Evolutionary conservation across 1,140 invertebrate species (phyloP).

Genomic region (Drosophila sproati): DNA sequence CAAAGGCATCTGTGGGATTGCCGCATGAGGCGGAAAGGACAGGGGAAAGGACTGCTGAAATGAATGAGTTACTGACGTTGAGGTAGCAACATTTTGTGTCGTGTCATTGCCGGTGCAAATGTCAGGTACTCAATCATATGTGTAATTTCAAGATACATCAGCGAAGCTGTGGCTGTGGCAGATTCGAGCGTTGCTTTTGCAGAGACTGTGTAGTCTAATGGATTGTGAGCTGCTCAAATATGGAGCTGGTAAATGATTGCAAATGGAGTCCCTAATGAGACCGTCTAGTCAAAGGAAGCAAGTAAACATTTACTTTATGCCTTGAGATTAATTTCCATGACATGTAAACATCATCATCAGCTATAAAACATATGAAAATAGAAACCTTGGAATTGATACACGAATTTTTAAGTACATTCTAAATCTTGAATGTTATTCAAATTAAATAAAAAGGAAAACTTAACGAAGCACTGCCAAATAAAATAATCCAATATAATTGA

Average conservation of each 20-base stretch:
- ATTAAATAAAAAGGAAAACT: background rate
- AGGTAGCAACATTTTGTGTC: slow-evolving; percentile 43
- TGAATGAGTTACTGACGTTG: slow-evolving; percentile 62
- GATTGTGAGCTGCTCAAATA: background rate
- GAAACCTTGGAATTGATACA: no score
- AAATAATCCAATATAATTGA: background rate
- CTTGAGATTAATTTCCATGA: no score
- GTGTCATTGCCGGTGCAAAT: slow-evolving; percentile 45
- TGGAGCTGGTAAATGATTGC: slow-evolving; percentile 3
- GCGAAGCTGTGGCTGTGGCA: slow-evolving; percentile 1
- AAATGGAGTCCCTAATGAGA: background rate
- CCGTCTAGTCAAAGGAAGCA: background rate
- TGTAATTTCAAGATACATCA: slow-evolving; percentile 29
- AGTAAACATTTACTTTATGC: no score
- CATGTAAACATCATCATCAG: background rate
- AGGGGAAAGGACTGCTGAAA: slow-evolving; percentile 23
- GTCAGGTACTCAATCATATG: slow-evolving; percentile 66
- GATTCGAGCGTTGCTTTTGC: slow-evolving; percentile 20
- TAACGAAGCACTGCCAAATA: no score
- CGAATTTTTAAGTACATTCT: no score
- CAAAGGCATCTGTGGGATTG: slow-evolving; percentile 34
- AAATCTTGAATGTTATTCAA: no score
- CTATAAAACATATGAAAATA: background rate
- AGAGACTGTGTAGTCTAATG: slow-evolving; percentile 4
- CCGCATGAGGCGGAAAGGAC: background rate